These are phyloP conservation scores for Pocillopora meandrina DNA, from an alignment of 92 coral and sea anemone species.

Conservation along the genomic window DNA sequence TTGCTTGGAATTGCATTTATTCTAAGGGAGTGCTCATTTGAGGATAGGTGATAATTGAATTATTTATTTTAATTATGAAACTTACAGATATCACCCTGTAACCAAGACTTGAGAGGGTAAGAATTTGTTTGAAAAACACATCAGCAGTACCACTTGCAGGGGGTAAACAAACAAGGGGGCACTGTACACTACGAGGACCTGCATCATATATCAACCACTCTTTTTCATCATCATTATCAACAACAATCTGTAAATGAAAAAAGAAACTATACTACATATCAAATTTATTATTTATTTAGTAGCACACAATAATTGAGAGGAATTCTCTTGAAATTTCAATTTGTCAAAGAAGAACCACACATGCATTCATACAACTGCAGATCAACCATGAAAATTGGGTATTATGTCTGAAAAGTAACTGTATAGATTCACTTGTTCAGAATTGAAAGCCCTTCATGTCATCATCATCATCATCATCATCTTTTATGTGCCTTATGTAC, in stretches of 20 bases:
- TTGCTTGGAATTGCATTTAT: too few species aligned
- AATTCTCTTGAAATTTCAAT: neutral
- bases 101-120: constrained; percentile 92
- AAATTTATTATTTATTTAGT: neutral
- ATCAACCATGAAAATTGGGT: too few species aligned
- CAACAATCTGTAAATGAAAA: constrained; percentile 71
- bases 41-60: neutral
- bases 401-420: too few species aligned
- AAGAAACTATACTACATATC: neutral
- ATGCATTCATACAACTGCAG: too few species aligned
- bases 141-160: constrained; percentile 99
- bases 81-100: constrained; percentile 96
- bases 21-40: too few species aligned
- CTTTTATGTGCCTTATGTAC: too few species aligned
- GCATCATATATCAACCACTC: constrained; percentile 97
- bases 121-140: constrained; percentile 94
- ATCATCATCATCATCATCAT: too few species aligned
- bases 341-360: neutral
- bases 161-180: constrained; percentile 91
- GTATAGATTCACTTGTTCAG: too few species aligned
- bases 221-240: constrained; percentile 84
- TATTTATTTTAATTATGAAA: neutral
- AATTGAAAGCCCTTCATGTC: too few species aligned
- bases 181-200: constrained; percentile 90
- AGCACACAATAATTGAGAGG: neutral